Conservation (phyloP, 2,888 invertebrate species). For the Gisinianus flammeolus region DNA sequence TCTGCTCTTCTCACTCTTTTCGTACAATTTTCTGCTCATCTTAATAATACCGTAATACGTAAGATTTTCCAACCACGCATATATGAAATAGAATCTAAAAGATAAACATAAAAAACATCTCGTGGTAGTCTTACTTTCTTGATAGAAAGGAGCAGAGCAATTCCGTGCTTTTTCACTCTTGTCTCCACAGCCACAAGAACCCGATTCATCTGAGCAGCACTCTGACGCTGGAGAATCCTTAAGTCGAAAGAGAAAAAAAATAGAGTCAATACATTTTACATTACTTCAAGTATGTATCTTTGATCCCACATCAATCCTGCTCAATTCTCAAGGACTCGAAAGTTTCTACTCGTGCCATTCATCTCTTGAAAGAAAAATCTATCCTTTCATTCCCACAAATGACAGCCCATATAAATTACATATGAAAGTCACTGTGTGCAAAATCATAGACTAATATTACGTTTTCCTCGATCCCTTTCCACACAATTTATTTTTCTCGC, state of each 20-base stretch:
- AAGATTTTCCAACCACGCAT: too few relatives aligned
- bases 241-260: slow-evolving; percentile 14
- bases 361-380: not conserved
- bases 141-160: slow-evolving; percentile 74
- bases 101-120: slow-evolving; percentile 60
- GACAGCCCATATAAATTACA: not conserved
- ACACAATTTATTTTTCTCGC: not conserved
- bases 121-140: slow-evolving; percentile 88
- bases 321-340: not conserved
- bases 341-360: not conserved
- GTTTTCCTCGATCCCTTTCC: not conserved
- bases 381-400: not conserved
- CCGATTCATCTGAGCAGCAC: slow-evolving; percentile 73
- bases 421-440: not conserved
- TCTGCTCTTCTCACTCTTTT: too few relatives aligned
- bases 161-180: slow-evolving; percentile 54
- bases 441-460: not conserved
- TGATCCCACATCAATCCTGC: slow-evolving; percentile 2
- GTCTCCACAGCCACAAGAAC: slow-evolving; percentile 57
- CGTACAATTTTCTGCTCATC: too few relatives aligned
- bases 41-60: too few relatives aligned
- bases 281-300: not conserved
- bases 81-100: slow-evolving; percentile 19
- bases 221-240: slow-evolving; percentile 69
- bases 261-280: slow-evolving; percentile 2